Evolutionary conservation across 2,797 vertebrate genomes (phyloP), one percentile per base, ranked within the genome.

Genomic region (Babyrousa celebensis): DNA sequence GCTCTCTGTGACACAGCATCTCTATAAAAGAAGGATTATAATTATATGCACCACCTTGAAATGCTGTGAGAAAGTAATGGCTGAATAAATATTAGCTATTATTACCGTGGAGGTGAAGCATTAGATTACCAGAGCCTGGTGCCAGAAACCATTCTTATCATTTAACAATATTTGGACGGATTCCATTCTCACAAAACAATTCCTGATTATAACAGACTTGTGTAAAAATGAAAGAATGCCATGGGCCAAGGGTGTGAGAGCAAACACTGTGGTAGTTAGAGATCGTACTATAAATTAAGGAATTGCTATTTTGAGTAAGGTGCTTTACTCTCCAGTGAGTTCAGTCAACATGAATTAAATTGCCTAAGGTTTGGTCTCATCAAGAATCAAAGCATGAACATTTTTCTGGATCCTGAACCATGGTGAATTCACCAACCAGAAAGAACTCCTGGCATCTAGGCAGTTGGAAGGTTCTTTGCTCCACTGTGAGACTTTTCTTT

Each of bases 131-230:
- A 87, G 67, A 72, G 20, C 4, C 21, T 87, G 60, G n/a, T 90
- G 56, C 82, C 89, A 96, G 48, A 88, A 92, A 56, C 3, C n/a
- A 32, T 92, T 82, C 78, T 93, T 85, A 88, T 65, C 92, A 85
- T 67, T 56, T 70, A 71, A 74, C 15, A 29, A 56, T 60, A 21
- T 86, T 70, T 89, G 60, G 92, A 12, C 21, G 95, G 72, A 85
- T 32, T 80, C 77, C 36, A 56, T 75, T 77, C n/a, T 90, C 62
- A 67, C 4, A 77, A 80, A 95, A 75, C 62, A 82, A 29, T 80
- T 71, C 12, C 21, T 94, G 16, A 86, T 89, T 94, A 40, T 87
- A 85, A 58, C 18, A 84, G 25, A n/a, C 56, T 20, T 62, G 5
- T 40, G 43, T 43, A 36, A 52, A 43, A 88, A 15, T 18, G 23